Base-by-base conservation (phyloP, 2,888 invertebrate genomes). In the Meteorus cinctellus region DNA sequence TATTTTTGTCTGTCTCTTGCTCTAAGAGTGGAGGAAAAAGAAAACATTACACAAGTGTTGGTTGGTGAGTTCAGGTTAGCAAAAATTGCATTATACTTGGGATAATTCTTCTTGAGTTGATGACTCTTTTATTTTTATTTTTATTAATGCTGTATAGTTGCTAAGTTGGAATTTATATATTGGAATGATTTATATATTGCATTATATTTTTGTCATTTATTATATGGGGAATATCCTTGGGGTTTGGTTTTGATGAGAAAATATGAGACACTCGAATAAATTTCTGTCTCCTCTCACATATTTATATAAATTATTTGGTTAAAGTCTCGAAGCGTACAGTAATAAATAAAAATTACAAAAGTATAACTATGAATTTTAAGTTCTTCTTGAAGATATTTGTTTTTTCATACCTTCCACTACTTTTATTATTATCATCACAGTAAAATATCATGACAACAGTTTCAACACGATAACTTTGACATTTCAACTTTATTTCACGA, bases 201-300 rank as follows among this genome's bases (percentile, higher is more conserved):
- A n/a, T 48, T 48, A n/a, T 48, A 48, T 48, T 75, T 71, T 75
- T 71, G 59, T 67, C 66, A 34, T 66, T 72, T 67, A 45, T 75
- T 51, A 36, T 41, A 36, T 55, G 55, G 19, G 65, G 29, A 51
- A 75, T 29, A 60, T 36, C 27, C 51, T n/a, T 10, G 51, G 41
- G 67, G 14, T 70, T 75, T 24, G 27, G 34, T 55, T 24, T 16
- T 59, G 63, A 70, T 70, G 27, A n/a, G 16, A 65, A 75, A 55
- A 55, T 75, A 71, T 75, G 45, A 31, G 66, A 60, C 66, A 59
- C 66, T 14, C 59, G 66, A 55, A 59, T 45, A 45, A 71, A n/a
- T n/a, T 48, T 48, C 2, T 41, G 4, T 41, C 8, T 41, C 8
- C 41, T 41, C 41, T 10, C 41, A 41, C 41, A 41, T 41, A 41